Conservation (phyloP, 2,113 vertebrate species). For the Rhadina sibilatrix region DNA sequence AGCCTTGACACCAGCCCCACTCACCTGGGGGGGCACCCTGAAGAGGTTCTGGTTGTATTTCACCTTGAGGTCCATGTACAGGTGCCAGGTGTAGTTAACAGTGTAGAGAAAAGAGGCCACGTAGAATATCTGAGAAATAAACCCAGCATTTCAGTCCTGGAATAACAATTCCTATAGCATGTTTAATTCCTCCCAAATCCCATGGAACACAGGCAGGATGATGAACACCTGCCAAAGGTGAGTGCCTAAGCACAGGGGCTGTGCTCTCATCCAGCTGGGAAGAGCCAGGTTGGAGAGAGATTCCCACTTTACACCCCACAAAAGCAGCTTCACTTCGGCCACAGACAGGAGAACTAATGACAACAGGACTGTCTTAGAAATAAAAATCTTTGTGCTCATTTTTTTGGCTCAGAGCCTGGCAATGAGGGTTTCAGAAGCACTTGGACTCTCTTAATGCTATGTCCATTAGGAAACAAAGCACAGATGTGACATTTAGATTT, state of each 20-base stretch:
- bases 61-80: slow-evolving; percentile 77
- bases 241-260: background rate
- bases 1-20: background rate
- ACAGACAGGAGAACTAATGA: background rate
- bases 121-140: slow-evolving; percentile 81
- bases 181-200: background rate
- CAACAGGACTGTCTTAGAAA: background rate
- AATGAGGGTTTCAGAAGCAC: background rate
- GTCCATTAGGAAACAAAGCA: background rate
- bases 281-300: background rate
- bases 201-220: background rate
- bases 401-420: background rate
- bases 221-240: background rate
- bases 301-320: background rate
- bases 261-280: background rate
- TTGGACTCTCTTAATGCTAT: background rate
- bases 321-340: background rate
- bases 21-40: slow-evolving; percentile 73
- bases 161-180: background rate
- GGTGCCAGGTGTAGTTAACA: slow-evolving; percentile 84
- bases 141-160: background rate
- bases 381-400: background rate
- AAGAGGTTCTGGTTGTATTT: slow-evolving; percentile 70
- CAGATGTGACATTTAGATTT: background rate
- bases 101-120: slow-evolving; percentile 88